Evolutionary conservation across 2,113 vertebrate genomes (phyloP).

Genomic region (Apteryx owenii): DNA sequence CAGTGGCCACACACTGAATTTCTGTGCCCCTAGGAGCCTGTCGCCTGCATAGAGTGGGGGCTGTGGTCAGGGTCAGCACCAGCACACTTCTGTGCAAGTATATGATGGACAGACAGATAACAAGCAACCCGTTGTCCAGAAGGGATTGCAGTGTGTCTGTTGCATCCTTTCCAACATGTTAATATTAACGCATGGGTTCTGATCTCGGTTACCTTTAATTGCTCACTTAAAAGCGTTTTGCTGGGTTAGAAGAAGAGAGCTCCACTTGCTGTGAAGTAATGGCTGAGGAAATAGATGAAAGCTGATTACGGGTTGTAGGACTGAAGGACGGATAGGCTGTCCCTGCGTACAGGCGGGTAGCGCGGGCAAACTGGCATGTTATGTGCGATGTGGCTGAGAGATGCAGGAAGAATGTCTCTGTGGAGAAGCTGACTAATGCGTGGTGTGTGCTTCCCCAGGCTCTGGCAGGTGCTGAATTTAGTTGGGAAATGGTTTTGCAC

Average conservation of each 20-base stretch:
- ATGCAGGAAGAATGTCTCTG: accelerated
- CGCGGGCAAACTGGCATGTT: not conserved
- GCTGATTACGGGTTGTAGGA: not conserved
- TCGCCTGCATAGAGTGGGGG: not conserved
- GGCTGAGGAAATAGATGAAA: not conserved
- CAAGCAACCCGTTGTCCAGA: accelerated
- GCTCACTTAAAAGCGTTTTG: not conserved
- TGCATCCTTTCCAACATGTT: not conserved
- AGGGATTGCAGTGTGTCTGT: accelerated
- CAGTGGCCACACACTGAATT: not conserved
- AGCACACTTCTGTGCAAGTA: not conserved
- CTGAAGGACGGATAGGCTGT: not conserved
- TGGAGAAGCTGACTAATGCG: not conserved
- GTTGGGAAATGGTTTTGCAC: slow-evolving; percentile 13
- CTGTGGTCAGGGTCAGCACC: not conserved
- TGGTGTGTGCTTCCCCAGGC: not conserved
- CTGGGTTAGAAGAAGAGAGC: not conserved
- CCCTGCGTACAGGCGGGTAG: not conserved
- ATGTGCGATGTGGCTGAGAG: accelerated
- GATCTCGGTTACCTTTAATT: not conserved
- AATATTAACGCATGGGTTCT: not conserved
- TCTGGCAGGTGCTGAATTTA: not conserved
- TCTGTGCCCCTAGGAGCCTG: not conserved
- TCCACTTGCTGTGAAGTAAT: not conserved
- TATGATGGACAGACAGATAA: not conserved